phyloP scores from a whole-genome alignment of 2,888 invertebrate species.

The Amorpha juglandis region DNA sequence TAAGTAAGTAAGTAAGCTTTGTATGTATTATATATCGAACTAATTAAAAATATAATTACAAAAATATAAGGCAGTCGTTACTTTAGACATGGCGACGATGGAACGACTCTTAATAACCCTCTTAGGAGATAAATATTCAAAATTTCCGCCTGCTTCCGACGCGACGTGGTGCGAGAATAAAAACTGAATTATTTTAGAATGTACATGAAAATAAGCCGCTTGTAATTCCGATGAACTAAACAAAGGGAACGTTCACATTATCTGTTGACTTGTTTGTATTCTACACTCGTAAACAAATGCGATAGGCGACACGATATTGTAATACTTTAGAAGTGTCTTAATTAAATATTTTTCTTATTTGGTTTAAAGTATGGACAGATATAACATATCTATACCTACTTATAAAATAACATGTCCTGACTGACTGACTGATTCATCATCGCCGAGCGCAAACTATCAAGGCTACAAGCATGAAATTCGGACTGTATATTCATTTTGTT shows the following conservation, averaged over 20 bases:
- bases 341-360: not conserved
- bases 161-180: slow-evolving; percentile 47
- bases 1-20: too few relatives aligned
- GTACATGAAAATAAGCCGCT: slow-evolving; percentile 9
- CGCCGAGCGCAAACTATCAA: too few relatives aligned
- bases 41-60: not conserved
- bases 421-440: too few relatives aligned
- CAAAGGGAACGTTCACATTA: not conserved
- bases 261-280: not conserved
- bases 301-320: not conserved
- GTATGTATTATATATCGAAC: not conserved
- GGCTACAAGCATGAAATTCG: too few relatives aligned
- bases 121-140: slow-evolving; percentile 53
- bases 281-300: not conserved
- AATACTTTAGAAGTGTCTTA: too few relatives aligned
- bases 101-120: slow-evolving; percentile 50
- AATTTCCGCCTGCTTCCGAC: slow-evolving; percentile 52
- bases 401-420: too few relatives aligned
- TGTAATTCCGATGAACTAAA: slow-evolving; percentile 5
- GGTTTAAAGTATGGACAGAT: not conserved
- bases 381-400: not conserved
- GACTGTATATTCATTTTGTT: too few relatives aligned
- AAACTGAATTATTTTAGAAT: slow-evolving; percentile 27
- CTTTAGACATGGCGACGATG: slow-evolving; percentile 40
- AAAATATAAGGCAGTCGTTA: not conserved